Evolutionary conservation across 2,888 invertebrate species (phyloP).

Genomic region (Eupithecia pulchellata): DNA sequence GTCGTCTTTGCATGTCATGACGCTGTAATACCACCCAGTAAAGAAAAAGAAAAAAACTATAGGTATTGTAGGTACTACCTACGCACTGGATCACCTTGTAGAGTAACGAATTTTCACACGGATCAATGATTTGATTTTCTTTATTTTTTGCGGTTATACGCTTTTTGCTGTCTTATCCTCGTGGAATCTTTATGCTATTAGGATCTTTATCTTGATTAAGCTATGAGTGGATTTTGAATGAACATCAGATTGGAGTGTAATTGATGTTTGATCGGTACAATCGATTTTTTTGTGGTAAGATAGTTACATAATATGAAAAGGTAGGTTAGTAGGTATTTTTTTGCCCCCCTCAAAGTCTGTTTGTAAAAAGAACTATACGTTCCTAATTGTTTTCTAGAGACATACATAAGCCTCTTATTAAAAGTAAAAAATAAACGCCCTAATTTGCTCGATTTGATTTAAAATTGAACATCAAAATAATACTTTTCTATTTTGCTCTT

Average conservation of each 20-base stretch:
- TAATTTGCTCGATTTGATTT: no score
- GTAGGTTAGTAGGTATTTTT: no score
- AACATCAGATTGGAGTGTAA: background rate
- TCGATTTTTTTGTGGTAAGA: conserved; percentile 31
- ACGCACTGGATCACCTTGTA: conserved; percentile 73
- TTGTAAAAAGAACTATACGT: no score
- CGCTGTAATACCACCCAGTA: conserved; percentile 16
- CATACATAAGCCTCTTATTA: no score
- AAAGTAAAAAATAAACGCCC: no score
- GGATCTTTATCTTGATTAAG: conserved; percentile 19
- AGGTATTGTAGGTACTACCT: conserved; percentile 49
- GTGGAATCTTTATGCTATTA: background rate
- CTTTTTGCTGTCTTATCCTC: conserved; percentile 25
- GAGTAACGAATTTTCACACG: conserved; percentile 77
- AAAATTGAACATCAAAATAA: no score
- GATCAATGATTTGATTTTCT: conserved; percentile 58
- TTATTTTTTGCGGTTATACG: conserved; percentile 45
- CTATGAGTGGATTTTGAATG: conserved; percentile 11
- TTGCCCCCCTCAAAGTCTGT: no score
- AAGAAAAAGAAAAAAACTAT: conserved; percentile 6
- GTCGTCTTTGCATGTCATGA: conserved; percentile 17
- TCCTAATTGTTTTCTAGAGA: no score
- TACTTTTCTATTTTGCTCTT: no score
- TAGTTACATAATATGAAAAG: background rate
- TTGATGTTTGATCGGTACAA: conserved; percentile 30